A percentile compares a stretch with the other conserved stretches of the same genome.
phyloP scores from a whole-genome alignment of 2,888 invertebrate genomes.

The Aquatica leii region DNA sequence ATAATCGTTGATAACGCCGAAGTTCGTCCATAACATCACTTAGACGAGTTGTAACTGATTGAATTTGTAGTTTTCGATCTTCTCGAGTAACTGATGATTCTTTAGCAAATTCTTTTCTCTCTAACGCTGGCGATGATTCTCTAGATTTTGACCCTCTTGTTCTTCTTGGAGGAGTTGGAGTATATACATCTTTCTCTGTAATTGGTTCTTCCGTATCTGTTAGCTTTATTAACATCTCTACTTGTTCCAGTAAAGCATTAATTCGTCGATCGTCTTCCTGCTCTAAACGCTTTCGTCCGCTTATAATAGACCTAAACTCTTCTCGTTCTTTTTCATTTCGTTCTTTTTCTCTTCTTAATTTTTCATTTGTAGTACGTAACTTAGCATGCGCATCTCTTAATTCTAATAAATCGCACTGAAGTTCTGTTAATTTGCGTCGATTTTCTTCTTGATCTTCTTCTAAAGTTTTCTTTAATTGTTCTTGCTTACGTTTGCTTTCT shows the following conservation, averaged over 20 bases:
- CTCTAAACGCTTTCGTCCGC: conserved; percentile 62
- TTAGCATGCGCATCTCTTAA: conserved; percentile 92
- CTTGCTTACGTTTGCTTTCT: conserved; percentile 85
- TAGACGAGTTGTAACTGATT: conserved; percentile 67
- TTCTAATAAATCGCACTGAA: conserved; percentile 89
- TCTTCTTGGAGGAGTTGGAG: conserved; percentile 76
- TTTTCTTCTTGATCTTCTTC: conserved; percentile 92
- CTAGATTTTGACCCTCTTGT: conserved; percentile 76
- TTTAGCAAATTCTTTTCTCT: conserved; percentile 63
- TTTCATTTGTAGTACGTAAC: conserved; percentile 88
- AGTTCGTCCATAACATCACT: conserved; percentile 76
- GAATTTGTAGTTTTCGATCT: conserved; percentile 55
- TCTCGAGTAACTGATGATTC: conserved; percentile 62
- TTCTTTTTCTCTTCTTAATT: conserved; percentile 86
- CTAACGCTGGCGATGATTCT: conserved; percentile 71
- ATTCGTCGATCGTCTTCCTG: conserved; percentile 79
- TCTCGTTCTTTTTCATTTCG: conserved; percentile 84
- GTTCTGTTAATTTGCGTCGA: conserved; percentile 80
- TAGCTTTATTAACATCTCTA: conserved; percentile 76
- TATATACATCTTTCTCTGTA: conserved; percentile 62
- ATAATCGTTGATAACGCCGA: conserved; percentile 61
- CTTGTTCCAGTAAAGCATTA: conserved; percentile 76
- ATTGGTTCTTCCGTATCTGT: conserved; percentile 61
- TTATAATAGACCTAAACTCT: conserved; percentile 61
- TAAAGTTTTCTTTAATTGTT: conserved; percentile 82